phyloP scores from a whole-genome alignment of 2,888 invertebrate species.

The Plemyria rubiginata region DNA sequence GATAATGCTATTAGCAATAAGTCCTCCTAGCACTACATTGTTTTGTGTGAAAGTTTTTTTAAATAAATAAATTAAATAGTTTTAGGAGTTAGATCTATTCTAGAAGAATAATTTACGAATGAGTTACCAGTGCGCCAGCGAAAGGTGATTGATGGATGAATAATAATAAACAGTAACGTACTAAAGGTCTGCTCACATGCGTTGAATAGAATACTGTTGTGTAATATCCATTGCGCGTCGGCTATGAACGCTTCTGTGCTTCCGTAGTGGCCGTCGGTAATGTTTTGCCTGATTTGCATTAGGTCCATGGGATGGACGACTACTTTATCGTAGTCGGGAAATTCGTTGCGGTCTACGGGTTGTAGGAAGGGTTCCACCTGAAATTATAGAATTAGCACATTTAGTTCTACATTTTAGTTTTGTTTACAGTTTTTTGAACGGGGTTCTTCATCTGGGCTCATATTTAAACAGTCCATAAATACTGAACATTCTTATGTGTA shows the following conservation, averaged over 20 bases:
- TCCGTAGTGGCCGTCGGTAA: slow-evolving; percentile 90
- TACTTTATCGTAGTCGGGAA: slow-evolving; percentile 92
- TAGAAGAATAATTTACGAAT: slow-evolving; percentile 25
- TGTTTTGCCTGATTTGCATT: slow-evolving; percentile 89
- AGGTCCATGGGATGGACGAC: slow-evolving; percentile 96
- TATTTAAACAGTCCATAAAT: not conserved
- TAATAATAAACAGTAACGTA: slow-evolving; percentile 45
- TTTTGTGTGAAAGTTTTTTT: no score
- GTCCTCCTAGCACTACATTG: no score
- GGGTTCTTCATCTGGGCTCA: not conserved
- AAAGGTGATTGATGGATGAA: slow-evolving; percentile 36
- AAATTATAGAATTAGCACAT: slow-evolving; percentile 32
- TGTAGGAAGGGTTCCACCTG: slow-evolving; percentile 92
- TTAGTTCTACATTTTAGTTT: not conserved
- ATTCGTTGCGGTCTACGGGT: slow-evolving; percentile 88
- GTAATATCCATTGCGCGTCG: slow-evolving; percentile 97
- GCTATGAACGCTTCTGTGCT: slow-evolving; percentile 95
- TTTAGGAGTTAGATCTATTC: slow-evolving; percentile 1
- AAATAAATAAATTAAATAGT: no score
- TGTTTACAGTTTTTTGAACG: no score
- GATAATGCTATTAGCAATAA: no score
- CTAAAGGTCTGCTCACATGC: slow-evolving; percentile 87
- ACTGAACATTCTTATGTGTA: not conserved
- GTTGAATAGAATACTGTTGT: slow-evolving; percentile 96
- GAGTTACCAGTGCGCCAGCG: slow-evolving; percentile 34